phyloP scores from a whole-genome alignment of 2,113 vertebrate genomes.

The Nothocercus nigrocapillus region DNA sequence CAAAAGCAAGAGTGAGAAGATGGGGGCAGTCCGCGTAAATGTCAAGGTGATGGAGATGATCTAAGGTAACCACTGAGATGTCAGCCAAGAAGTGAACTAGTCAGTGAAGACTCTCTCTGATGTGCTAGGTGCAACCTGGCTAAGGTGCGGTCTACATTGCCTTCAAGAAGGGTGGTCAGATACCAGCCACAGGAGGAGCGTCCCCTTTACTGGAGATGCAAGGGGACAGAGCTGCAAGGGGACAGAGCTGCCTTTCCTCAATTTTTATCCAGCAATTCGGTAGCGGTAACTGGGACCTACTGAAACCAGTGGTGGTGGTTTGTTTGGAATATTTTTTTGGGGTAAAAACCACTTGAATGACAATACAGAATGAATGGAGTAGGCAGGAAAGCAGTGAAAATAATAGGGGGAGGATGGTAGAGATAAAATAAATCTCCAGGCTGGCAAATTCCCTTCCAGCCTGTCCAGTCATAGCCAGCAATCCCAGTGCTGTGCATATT shows the following conservation, averaged over 20 bases:
- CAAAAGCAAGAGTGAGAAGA: not conserved
- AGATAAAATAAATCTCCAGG: not conserved
- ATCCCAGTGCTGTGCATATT: not conserved
- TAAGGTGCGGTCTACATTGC: not conserved
- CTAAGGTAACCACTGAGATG: not conserved
- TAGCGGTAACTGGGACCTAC: not conserved
- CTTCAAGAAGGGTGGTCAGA: not conserved
- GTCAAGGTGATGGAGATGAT: not conserved
- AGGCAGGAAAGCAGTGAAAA: not conserved
- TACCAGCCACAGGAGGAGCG: not conserved
- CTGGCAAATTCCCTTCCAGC: not conserved
- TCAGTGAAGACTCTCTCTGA: not conserved
- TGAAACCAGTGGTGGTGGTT: not conserved
- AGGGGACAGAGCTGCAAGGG: not conserved
- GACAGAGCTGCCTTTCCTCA: not conserved
- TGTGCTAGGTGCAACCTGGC: not conserved
- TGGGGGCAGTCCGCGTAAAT: not conserved
- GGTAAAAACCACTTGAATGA: not conserved
- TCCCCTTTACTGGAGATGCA: not conserved
- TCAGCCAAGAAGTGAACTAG: not conserved
- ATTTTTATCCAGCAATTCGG: not conserved
- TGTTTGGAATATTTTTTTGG: not conserved
- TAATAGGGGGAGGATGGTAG: not conserved
- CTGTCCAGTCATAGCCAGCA: conserved; percentile 20
- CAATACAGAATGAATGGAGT: not conserved